Percentiles rank a stretch among this genome's conserved stretches.
phyloP scores from a whole-genome alignment of 2,113 vertebrate species.

The Austrofundulus limnaeus region DNA sequence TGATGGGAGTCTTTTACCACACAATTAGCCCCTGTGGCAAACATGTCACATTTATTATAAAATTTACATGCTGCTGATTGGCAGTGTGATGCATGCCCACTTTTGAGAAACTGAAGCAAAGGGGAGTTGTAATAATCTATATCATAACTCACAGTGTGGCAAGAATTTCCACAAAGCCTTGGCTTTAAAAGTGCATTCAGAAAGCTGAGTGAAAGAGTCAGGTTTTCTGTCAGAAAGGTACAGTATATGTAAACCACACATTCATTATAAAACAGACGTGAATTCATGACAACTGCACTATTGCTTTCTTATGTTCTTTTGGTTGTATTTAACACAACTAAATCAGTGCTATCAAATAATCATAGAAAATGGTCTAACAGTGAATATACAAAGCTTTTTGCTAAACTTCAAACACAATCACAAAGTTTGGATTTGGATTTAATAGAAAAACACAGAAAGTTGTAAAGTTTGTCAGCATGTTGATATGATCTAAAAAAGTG shows the following conservation, averaged over 20 bases:
- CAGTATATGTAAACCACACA: slow-evolving; percentile 26
- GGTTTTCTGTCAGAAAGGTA: slow-evolving; percentile 8
- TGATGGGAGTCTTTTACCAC: slow-evolving; percentile 75
- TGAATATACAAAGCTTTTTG: no score
- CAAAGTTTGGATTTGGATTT: no score
- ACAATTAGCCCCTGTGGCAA: slow-evolving; percentile 72
- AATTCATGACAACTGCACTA: neutral
- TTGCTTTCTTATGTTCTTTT: neutral
- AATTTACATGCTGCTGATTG: slow-evolving; percentile 71
- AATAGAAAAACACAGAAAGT: no score
- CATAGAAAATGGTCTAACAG: no score
- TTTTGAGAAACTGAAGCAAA: slow-evolving; percentile 69
- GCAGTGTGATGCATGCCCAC: slow-evolving; percentile 64
- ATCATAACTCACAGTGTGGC: slow-evolving; percentile 56
- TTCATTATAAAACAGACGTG: neutral
- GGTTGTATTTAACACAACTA: neutral
- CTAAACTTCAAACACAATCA: no score
- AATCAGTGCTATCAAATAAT: neutral
- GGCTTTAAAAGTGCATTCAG: slow-evolving; percentile 40
- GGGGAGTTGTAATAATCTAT: slow-evolving; percentile 65
- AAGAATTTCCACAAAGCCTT: slow-evolving; percentile 50
- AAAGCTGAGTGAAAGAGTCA: slow-evolving; percentile 25
- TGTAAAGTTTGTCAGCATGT: no score
- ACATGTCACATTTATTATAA: slow-evolving; percentile 74
- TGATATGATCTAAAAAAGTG: no score